Percentiles rank a stretch among this genome's conserved stretches.
These are phyloP conservation scores for Sinhomidia bicolor DNA, from an alignment of 2,888 invertebrate species.

Conservation along the genomic window DNA sequence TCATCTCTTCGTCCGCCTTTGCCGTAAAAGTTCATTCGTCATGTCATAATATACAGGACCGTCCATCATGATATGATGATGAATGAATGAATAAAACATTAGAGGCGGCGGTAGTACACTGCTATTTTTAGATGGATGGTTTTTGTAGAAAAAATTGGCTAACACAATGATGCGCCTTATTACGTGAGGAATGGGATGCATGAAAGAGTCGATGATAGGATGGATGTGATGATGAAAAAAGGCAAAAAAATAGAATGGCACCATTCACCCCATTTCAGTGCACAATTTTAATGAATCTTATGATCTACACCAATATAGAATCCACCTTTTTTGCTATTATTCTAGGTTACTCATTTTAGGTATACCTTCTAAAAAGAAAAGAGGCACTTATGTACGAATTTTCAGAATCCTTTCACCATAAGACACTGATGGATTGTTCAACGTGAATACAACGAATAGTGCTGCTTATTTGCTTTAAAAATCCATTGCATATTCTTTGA, in stretches of 20 bases:
- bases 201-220: background rate
- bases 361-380: background rate
- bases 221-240: background rate
- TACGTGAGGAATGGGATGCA: background rate
- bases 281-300: constrained; percentile 47
- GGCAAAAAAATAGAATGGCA: constrained; percentile 10
- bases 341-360: background rate
- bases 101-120: background rate
- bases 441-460: too few relatives aligned
- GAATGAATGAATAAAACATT: constrained; percentile 29
- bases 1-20: background rate
- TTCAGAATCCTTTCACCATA: constrained; percentile 1
- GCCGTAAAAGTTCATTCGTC: constrained; percentile 1
- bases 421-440: background rate
- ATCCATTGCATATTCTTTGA: too few relatives aligned
- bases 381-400: too few relatives aligned
- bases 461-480: background rate
- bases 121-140: constrained; percentile 27
- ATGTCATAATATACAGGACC: background rate
- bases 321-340: background rate
- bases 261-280: constrained; percentile 6
- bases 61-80: constrained; percentile 7
- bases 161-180: background rate
- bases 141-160: background rate
- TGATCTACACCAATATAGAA: background rate